Percentiles rank a stretch among this genome's conserved stretches.
These are phyloP conservation scores for human (Homo sapiens) DNA, from an alignment of 2,113 vertebrate genomes.

Conservation along the genomic window GRCh38 chr7:111785501-111786000, in stretches of 20 bases:
- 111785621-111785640: not conserved
- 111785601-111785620: not conserved
- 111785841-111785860: not conserved
- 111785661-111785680: not conserved
- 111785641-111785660: not conserved
- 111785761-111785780: fast-evolving
- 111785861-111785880: fast-evolving
- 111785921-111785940: not conserved
- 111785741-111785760: not conserved
- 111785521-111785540: not conserved
- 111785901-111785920: not conserved
- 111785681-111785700: not conserved
- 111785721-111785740: not conserved
- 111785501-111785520: not conserved
- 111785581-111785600: not conserved
- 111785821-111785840: not conserved
- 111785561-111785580: not conserved
- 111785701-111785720: not conserved
- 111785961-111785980: not conserved
- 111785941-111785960: fast-evolving
- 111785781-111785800: too few species aligned
- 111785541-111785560: not conserved
- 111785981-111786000: not conserved
- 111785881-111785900: not conserved
- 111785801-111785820: not conserved